These are phyloP conservation scores for Trachymyrmex septentrionalis DNA, from an alignment of 1,140 invertebrate species.

Conservation along the genomic window DNA sequence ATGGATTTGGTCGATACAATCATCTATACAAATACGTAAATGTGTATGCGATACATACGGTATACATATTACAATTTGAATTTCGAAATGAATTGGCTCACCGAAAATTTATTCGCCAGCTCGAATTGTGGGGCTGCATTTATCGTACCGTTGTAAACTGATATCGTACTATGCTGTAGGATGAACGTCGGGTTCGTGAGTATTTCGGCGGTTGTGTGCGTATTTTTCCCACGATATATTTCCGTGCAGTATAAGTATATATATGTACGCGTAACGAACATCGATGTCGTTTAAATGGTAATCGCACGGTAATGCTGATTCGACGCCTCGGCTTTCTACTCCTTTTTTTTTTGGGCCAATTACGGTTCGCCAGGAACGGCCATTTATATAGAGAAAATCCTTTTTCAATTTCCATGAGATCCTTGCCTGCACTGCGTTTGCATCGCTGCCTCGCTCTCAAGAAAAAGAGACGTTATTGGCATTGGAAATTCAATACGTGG, in stretches of 20 bases:
- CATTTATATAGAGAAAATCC: conserved; percentile 69
- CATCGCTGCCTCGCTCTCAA: not conserved
- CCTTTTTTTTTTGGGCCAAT: conserved; percentile 49
- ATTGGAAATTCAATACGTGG: conserved; percentile 42
- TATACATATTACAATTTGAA: conserved; percentile 76
- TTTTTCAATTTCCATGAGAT: conserved; percentile 67
- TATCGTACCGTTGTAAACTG: conserved; percentile 71
- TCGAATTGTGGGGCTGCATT: conserved; percentile 65
- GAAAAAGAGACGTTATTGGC: conserved; percentile 26
- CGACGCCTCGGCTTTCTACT: conserved; percentile 43
- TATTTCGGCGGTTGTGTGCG: conserved; percentile 49
- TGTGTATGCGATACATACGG: conserved; percentile 60
- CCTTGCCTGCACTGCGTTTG: conserved; percentile 31
- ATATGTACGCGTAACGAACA: conserved; percentile 64
- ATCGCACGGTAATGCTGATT: conserved; percentile 75
- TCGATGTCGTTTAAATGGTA: conserved; percentile 75
- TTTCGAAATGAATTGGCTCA: conserved; percentile 69
- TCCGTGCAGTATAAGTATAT: conserved; percentile 25
- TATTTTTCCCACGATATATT: conserved; percentile 63
- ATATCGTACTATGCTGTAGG: conserved; percentile 63
- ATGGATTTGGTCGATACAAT: conserved; percentile 50
- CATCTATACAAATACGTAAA: conserved; percentile 65
- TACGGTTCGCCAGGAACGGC: conserved; percentile 51
- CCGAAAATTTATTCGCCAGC: conserved; percentile 71
- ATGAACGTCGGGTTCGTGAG: conserved; percentile 58